Base-by-base conservation (phyloP, 2,888 invertebrate species). In the Drosophila percnosoma region DNA sequence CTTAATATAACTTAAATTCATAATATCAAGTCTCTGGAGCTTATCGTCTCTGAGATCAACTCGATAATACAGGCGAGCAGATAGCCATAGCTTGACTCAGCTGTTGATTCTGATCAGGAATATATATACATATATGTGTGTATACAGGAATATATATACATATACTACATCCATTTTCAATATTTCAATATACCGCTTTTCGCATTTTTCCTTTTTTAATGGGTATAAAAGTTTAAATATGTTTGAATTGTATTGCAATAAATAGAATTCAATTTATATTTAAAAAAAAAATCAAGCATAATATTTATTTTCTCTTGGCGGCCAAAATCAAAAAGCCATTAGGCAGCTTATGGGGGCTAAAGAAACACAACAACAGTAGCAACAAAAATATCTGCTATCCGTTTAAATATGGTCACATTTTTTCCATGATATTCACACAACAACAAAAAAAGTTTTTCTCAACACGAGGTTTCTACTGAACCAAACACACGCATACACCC, bases 271-370 rank as follows among this genome's bases (percentile, higher is more conserved):
- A 15, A 27, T 42, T 57, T 52, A 29, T 29, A 8, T 18, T 42
- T 11, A 24, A 27, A 36, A 27, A 31, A 34, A 48, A 38, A 36
- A 18, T 38, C 6, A 54, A 29, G 5, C 6, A 13, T 34, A 27
- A 52, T 48, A 38, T 53, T 45, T 38, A 5, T 59, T 31, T 53
- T 49, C 31, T 49, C 27, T 68, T 29, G 54, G 59, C 34, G 42
- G 24, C 31, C 65, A 59, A 69, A 79, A 83, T 84, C 69, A 84
- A 83, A 84, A 84, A 71, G 52, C 68, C 80, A 83, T 84, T 83
- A 83, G 70, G 67, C 54, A 34, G 70, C 75, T 73, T 73, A 69
- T 70, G 61, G 49, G 2, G 42, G 49, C 29, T 31, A 51, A 59
- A 52, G 31, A 33, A 42, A 31, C 15, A 29, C 33, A 48, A 10